Conservation (phyloP, 2,888 invertebrate genomes). For the Hylaea fasciaria region DNA sequence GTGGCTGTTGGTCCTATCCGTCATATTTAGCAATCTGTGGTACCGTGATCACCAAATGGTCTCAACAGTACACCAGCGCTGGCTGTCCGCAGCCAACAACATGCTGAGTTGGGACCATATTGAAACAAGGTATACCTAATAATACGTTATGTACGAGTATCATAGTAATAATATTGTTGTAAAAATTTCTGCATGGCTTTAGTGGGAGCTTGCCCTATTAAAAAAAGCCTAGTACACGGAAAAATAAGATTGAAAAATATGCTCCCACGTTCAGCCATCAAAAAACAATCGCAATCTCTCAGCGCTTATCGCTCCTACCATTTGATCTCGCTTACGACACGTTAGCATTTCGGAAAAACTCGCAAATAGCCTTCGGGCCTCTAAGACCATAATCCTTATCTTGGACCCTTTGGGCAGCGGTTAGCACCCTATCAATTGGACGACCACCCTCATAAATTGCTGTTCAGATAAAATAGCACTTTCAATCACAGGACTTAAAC, state of each 20-base stretch:
- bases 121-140: too few species aligned
- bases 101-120: too few species aligned
- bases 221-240: neutral
- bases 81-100: too few species aligned
- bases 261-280: conserved; percentile 36
- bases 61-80: too few species aligned
- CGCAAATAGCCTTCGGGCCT: conserved; percentile 47
- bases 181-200: too few species aligned
- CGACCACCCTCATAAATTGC: conserved; percentile 63
- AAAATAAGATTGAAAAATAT: conserved; percentile 8
- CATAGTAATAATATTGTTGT: too few species aligned
- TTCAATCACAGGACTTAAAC: conserved; percentile 62
- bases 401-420: conserved; percentile 59
- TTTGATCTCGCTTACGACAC: conserved; percentile 36
- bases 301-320: conserved; percentile 41
- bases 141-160: too few species aligned
- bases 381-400: conserved; percentile 70
- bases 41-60: too few species aligned
- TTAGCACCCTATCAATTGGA: conserved; percentile 72
- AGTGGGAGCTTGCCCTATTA: too few species aligned
- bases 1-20: too few species aligned
- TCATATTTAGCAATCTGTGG: too few species aligned
- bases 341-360: conserved; percentile 45
- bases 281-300: conserved; percentile 56
- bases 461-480: conserved; percentile 63